Evolutionary conservation across 2,888 invertebrate species (phyloP), one percentile per base, ranked within the genome.

Genomic region (Calliscelio sp.): DNA sequence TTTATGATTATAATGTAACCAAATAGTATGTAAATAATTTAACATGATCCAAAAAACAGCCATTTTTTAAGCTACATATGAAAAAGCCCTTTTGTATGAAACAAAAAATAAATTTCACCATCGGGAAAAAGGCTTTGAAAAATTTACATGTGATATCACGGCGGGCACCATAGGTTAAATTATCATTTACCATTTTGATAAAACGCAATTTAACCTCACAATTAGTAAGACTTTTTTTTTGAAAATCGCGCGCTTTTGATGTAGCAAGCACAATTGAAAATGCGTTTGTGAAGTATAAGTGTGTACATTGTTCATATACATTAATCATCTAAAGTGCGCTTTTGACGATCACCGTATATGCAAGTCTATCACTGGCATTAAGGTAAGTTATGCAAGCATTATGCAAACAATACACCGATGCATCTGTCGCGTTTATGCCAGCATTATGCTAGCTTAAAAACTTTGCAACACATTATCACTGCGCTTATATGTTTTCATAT

Each of bases 371-470:
- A 53, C 25, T 16, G 20, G 28, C 49, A 25, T 28, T 53, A 53
- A 53, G 53, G 10, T 53, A 16, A 53, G 25, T 53, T 53, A 53
- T 53, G 53, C 53, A 53, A 53, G 53, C 25, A 53, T 28, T 53
- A 28, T 53, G 18, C 28, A 53, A 53, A 53, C 28, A 53, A 53
- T 53, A 53, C 25, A 53, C 53, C 25, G 16, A 25, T 53, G 53
- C 25, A 53, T 53, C 53, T 53, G 53, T 51, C 11, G 14, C 51
- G 14, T 51, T 24, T 51, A 51, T 51, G 51, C 51, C 14, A 24
- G 51, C 51, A 51, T 51, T 51, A 51, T 51, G 11, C 24, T 51
- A 14, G 14, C 24, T 51, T 51, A 51, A 24, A 51, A 51, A 24
- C 51, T 14, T 24, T 24, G 11, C 51, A 24, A 22, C 51, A 5